Evolutionary conservation across 2,113 vertebrate species (phyloP).

Genomic region (Myrmophylax atrothorax): DNA sequence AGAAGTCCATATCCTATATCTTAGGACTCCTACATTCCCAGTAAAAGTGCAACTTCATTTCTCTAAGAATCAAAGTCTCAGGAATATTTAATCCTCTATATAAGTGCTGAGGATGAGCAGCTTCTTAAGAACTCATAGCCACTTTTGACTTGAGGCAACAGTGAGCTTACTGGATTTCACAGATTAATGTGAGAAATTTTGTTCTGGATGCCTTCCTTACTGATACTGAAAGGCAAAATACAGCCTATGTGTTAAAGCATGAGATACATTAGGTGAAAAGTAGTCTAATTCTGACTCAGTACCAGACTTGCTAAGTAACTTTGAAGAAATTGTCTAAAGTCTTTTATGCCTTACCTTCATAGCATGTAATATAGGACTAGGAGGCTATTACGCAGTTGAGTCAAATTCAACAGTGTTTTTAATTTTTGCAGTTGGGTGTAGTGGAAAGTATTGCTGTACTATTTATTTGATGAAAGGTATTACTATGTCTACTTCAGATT

Average conservation of each 20-base stretch:
- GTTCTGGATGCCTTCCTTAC: neutral
- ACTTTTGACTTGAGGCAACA: neutral
- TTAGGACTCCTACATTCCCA: neutral
- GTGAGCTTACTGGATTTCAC: neutral
- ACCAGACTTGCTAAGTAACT: neutral
- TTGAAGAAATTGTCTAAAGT: neutral
- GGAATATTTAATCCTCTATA: neutral
- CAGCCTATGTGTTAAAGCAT: neutral
- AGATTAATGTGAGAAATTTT: neutral
- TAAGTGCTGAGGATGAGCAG: neutral
- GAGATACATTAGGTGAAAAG: neutral
- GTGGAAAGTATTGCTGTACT: neutral
- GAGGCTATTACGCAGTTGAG: neutral
- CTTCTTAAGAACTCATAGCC: neutral
- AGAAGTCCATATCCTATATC: neutral
- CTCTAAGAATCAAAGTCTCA: neutral
- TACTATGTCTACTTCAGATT: neutral
- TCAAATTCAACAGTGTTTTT: neutral
- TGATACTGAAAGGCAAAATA: neutral
- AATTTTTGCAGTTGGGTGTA: neutral
- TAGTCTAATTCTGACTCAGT: neutral
- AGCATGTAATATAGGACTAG: neutral
- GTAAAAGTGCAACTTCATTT: neutral
- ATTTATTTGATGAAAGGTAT: neutral
- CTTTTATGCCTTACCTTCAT: neutral